A percentile compares a stretch with the other conserved stretches of the same genome.
These are phyloP conservation scores for Proteles cristata DNA, from an alignment of 2,113 vertebrate genomes.

Conservation along the genomic window DNA sequence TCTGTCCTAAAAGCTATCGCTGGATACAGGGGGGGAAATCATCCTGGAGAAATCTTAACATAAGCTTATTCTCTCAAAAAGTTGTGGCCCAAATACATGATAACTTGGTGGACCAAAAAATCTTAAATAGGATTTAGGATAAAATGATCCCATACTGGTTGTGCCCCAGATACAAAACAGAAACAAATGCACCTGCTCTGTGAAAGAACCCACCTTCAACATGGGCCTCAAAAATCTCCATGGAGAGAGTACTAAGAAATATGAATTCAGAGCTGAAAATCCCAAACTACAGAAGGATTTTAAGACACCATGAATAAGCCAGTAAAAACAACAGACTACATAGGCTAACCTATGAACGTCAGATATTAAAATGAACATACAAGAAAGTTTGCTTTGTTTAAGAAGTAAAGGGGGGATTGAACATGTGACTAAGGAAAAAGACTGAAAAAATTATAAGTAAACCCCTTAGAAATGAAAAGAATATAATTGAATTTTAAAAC, in stretches of 20 bases:
- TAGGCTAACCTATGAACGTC: not conserved
- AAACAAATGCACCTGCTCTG: not conserved
- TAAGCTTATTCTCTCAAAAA: not conserved
- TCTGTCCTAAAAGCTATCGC: not conserved
- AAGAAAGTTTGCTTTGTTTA: not conserved
- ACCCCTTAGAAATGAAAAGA: not conserved
- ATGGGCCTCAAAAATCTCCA: not conserved
- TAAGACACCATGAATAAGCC: not conserved
- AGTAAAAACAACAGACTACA: not conserved
- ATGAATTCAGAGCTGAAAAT: not conserved
- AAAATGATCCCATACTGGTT: not conserved
- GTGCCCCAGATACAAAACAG: not conserved
- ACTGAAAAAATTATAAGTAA: not conserved
- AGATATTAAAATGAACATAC: not conserved
- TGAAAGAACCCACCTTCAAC: not conserved
- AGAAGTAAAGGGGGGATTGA: not conserved
- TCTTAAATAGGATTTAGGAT: not conserved
- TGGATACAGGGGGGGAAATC: not conserved
- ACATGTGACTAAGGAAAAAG: not conserved
- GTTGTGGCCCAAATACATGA: not conserved
- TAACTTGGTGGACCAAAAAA: not conserved
- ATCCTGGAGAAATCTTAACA: not conserved
- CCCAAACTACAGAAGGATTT: not conserved
- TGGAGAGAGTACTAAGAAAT: not conserved
- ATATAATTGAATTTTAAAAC: not conserved